Evolutionary conservation across 2,888 invertebrate species (phyloP), one percentile per base, ranked within the genome.

Genomic region (Leptopilina syphax): DNA sequence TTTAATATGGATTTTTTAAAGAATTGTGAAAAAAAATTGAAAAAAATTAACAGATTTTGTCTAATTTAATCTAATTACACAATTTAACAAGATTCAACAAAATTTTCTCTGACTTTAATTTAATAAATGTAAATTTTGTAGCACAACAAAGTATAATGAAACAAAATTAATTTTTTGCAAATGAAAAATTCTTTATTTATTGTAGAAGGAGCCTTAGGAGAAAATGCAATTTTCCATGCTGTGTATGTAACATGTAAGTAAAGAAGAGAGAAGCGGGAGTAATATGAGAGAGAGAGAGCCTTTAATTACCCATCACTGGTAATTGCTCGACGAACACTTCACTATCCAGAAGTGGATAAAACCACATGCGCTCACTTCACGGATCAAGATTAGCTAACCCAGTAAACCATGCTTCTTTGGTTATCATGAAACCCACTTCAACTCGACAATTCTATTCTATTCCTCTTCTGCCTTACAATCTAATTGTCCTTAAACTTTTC

Each of bases 381-480:
- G n/a, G 50, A 79, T 81, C 47, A 63, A 79, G 73, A 78, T 76
- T 47, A 65, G 65, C 27, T 70, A 54, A 54, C 54, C 13, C 24
- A 70, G 65, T 27, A 76, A 50, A 81, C 73, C 44, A 54, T n/a
- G 65, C 77, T 57, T 76, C 18, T n/a, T 47, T 63, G 66, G 66
- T 70, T 70, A 68, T 63, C 54, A 50, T 77, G 77, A 80, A 82
- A 80, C 68, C 80, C 65, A 82, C 79, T 77, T n/a, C 65, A 60
- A 77, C 12, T 34, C 65, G 34, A 79, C 27, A 70, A 50, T 80
- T 79, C 47, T 44, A 63, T 13, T 18, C 44, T 47, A 47, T 13
- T 18, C 65, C 47, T 44, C 54, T 13, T 18, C 44, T 47, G 47
- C 24, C 18, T 47, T 13, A 79, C 78, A 18, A 65, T 60, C 63